Conservation (phyloP, 2,113 vertebrate genomes). For the Lepus europaeus region DNA sequence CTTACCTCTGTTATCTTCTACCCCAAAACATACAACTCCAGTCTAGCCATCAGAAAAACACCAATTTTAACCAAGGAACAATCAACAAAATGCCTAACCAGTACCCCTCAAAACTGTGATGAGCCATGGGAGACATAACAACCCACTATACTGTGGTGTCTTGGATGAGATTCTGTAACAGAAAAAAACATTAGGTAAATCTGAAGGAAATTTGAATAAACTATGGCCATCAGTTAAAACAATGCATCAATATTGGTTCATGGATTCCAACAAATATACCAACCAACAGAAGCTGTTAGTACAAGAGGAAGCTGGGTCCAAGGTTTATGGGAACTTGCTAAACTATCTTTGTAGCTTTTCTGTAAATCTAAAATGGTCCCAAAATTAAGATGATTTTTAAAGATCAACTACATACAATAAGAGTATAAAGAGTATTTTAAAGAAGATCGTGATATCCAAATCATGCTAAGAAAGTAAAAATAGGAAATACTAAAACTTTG, state of each 20-base stretch:
- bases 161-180: background rate
- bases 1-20: background rate
- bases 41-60: background rate
- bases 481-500: background rate
- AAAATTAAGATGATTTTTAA: background rate
- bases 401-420: background rate
- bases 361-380: slow-evolving; percentile 10
- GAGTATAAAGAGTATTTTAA: slow-evolving; percentile 16
- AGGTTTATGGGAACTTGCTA: background rate
- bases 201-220: background rate
- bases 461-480: background rate
- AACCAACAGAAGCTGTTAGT: background rate
- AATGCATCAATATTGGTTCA: background rate
- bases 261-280: background rate
- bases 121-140: background rate
- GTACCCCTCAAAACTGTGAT: background rate
- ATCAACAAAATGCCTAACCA: background rate
- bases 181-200: background rate
- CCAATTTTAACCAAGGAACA: background rate
- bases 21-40: background rate
- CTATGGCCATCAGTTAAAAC: background rate
- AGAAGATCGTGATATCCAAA: background rate
- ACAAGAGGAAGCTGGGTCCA: background rate
- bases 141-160: no score
- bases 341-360: background rate